Base-by-base conservation (phyloP, 2,888 invertebrate genomes). In the Desoria tigrina region DNA sequence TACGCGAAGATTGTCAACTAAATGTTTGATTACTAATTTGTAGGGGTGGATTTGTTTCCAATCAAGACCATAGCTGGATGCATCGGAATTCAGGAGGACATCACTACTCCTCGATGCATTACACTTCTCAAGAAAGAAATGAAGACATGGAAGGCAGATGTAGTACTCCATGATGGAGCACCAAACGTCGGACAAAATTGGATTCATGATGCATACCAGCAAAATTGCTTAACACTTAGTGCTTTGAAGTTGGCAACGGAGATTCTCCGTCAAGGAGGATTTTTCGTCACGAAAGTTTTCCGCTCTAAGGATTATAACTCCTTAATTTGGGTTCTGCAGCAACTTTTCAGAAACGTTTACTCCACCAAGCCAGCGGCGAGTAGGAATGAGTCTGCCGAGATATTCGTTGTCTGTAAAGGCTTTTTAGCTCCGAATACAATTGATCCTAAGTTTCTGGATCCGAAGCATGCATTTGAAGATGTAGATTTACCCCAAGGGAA, bases 311-410 rank as follows among this genome's bases (percentile, higher is more conserved):
- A 99, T 82, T 99, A 99, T 80, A 89, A 95, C 80, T 88, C 96
- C 0, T 81, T 99, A 4, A 81, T 98, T 65, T 96, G 95, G 92
- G 94, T 97, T 0, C 85, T 99, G 60, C 94, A 95, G 79, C 97
- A 99, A 78, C 85, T 99, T 32, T 99, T 99, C 80, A 92, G 90
- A 79, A 93, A 94, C 82, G 94, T 97, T 7, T 94, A 96, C 80
- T 95, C 97, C 0, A 99, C 99, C 21, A 99, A 99, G 81, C 99
- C 99, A 0, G 94, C 94, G 79, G 98, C 99, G 0, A 99, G 98
- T 0, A 88, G 99, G 83, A 90, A 88, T 79, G 99, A 99, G 80
- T 99, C 99, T 0, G 98, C 99, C 61, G 99, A 99, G 85, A 99
- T 99, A 77, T 99, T 98, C 80, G 92, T 99, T 50, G 95, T 98